A percentile compares a stretch with the other conserved stretches of the same genome.
These are phyloP conservation scores for Trichopoda pennipes DNA, from an alignment of 2,888 invertebrate genomes.

Conservation along the genomic window DNA sequence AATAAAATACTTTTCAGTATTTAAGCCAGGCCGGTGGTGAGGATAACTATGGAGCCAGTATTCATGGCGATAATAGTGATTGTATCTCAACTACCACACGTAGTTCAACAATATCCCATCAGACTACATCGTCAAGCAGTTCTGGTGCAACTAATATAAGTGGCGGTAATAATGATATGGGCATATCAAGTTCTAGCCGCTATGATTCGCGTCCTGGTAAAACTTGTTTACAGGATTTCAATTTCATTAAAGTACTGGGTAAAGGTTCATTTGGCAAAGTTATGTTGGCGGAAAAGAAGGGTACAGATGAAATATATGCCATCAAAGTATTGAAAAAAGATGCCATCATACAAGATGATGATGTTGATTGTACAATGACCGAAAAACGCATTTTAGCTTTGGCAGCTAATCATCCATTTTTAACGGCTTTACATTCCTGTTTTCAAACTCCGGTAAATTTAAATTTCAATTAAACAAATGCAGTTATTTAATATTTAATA, in stretches of 20 bases:
- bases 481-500: too few species aligned
- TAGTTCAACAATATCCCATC: constrained; percentile 74
- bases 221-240: constrained; percentile 92
- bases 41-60: constrained; percentile 80
- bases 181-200: constrained; percentile 75
- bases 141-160: constrained; percentile 57
- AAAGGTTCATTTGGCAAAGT: constrained; percentile 99
- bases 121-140: constrained; percentile 74
- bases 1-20: constrained; percentile 73
- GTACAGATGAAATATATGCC: constrained; percentile 93
- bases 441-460: constrained; percentile 93
- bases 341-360: constrained; percentile 98
- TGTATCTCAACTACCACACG: constrained; percentile 75
- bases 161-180: constrained; percentile 72
- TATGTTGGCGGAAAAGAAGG: constrained; percentile 97
- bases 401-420: constrained; percentile 98
- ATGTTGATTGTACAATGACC: constrained; percentile 99
- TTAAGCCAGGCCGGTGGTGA: constrained; percentile 81
- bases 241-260: constrained; percentile 98
- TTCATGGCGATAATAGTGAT: constrained; percentile 77
- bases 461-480: neutral
- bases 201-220: constrained; percentile 81
- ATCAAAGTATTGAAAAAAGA: constrained; percentile 97
- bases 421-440: constrained; percentile 97
- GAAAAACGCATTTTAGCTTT: constrained; percentile 97